Evolutionary conservation across 2,888 invertebrate genomes (phyloP).

Genomic region (Microctonus hyperodae): DNA sequence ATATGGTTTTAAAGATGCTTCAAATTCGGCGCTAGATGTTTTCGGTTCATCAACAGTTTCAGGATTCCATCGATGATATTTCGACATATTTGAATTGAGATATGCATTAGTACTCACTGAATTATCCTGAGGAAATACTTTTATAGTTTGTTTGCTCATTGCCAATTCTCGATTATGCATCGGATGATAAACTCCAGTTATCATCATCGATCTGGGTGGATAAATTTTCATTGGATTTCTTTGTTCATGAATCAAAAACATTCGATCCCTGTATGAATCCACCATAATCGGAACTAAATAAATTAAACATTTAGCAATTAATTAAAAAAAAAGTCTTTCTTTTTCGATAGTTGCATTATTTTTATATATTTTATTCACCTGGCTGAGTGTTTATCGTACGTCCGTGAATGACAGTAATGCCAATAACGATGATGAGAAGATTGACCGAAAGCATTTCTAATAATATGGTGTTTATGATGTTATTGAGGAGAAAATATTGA

Average conservation of each 20-base stretch:
- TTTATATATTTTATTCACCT: not conserved
- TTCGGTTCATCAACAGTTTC: slow-evolving; percentile 50
- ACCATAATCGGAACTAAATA: slow-evolving; percentile 46
- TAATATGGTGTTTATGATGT: not conserved
- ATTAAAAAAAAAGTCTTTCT: not conserved
- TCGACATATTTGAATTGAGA: slow-evolving; percentile 45
- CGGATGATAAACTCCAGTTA: slow-evolving; percentile 57
- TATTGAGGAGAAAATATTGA: not conserved
- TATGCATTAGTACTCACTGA: slow-evolving; percentile 55
- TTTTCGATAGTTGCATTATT: not conserved
- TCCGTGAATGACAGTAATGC: not conserved
- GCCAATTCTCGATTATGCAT: slow-evolving; percentile 47
- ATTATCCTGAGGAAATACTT: slow-evolving; percentile 58
- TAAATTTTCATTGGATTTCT: slow-evolving; percentile 45
- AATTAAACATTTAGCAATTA: not conserved
- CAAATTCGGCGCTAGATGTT: slow-evolving; percentile 54
- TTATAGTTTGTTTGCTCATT: slow-evolving; percentile 47
- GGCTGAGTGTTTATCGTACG: not conserved
- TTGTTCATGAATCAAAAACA: slow-evolving; percentile 48
- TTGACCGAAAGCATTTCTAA: not conserved
- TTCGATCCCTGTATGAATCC: slow-evolving; percentile 45
- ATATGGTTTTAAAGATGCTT: slow-evolving; percentile 47
- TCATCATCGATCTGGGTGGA: slow-evolving; percentile 57
- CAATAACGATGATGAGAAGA: not conserved
- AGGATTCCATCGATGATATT: slow-evolving; percentile 46